phyloP scores from a whole-genome alignment of 2,888 invertebrate species.

The Perizoma flavofasciatum region DNA sequence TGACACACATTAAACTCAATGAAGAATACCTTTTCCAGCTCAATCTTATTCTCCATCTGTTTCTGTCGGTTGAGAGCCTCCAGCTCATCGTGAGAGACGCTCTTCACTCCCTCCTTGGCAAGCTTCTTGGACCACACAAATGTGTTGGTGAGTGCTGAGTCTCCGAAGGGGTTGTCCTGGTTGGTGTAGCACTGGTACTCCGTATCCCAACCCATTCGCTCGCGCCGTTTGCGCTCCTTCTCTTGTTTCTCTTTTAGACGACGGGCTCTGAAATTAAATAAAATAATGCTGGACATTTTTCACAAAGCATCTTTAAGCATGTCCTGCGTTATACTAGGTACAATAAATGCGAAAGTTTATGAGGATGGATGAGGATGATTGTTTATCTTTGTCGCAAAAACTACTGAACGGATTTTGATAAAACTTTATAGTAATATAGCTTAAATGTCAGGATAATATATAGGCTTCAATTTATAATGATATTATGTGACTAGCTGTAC shows the following conservation, averaged over 20 bases:
- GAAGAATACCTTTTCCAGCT: constrained; percentile 91
- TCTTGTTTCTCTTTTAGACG: constrained; percentile 95
- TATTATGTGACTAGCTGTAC: too few relatives aligned
- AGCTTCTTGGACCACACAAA: constrained; percentile 99
- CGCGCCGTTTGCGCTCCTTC: constrained; percentile 93
- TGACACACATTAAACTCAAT: too few relatives aligned
- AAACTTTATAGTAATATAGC: too few relatives aligned
- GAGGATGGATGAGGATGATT: too few relatives aligned
- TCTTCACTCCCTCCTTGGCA: constrained; percentile 94
- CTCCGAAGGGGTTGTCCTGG: constrained; percentile 99
- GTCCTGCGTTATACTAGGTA: too few relatives aligned
- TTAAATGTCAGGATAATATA: too few relatives aligned
- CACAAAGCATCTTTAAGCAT: not conserved
- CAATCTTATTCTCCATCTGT: constrained; percentile 95
- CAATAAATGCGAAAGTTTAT: too few relatives aligned
- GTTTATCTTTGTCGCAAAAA: too few relatives aligned
- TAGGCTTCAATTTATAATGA: too few relatives aligned
- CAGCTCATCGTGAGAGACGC: constrained; percentile 90
- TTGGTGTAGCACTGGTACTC: constrained; percentile 99
- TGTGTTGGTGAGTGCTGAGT: constrained; percentile 96
- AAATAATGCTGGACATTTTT: constrained; percentile 3
- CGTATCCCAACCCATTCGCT: constrained; percentile 98
- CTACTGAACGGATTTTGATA: too few relatives aligned
- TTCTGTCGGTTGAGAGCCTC: constrained; percentile 93
- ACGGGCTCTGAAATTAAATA: constrained; percentile 76